These are phyloP conservation scores for Serinus canaria DNA, from an alignment of 2,113 vertebrate species.

Conservation along the genomic window DNA sequence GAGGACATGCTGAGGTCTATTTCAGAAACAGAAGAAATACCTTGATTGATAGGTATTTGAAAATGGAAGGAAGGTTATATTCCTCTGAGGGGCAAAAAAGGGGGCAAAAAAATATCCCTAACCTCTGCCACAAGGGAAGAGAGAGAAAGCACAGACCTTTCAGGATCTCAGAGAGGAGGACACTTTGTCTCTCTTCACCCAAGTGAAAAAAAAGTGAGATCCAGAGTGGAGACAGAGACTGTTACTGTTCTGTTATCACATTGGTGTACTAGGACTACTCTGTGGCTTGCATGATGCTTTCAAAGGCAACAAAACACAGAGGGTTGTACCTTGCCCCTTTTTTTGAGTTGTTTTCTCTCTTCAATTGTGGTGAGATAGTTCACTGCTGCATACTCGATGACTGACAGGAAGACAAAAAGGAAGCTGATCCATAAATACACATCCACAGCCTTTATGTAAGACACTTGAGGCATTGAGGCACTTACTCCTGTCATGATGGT, in stretches of 20 bases:
- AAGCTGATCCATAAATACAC: constrained; percentile 93
- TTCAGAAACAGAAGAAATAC: background rate
- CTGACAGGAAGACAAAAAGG: constrained; percentile 90
- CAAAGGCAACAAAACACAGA: constrained; percentile 22
- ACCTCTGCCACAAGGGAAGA: background rate
- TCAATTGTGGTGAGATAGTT: constrained; percentile 91
- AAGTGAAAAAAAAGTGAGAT: background rate
- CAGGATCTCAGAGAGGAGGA: background rate
- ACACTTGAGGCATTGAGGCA: constrained; percentile 91
- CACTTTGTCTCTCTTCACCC: background rate
- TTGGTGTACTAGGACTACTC: background rate
- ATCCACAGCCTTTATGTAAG: constrained; percentile 91
- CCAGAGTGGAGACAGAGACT: background rate
- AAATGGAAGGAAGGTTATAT: background rate
- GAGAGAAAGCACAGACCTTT: background rate
- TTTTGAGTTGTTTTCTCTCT: constrained; percentile 72
- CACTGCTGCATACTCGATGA: constrained; percentile 88
- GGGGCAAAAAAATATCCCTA: background rate
- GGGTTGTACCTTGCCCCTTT: constrained; percentile 68
- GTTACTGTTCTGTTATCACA: background rate
- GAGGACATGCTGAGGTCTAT: background rate
- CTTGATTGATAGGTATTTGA: background rate
- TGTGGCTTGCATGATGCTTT: background rate
- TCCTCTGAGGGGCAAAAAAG: background rate
- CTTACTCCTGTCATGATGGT: constrained; percentile 89